Evolutionary conservation across 2,888 invertebrate genomes (phyloP).

Genomic region (Seira sanloemensis): DNA sequence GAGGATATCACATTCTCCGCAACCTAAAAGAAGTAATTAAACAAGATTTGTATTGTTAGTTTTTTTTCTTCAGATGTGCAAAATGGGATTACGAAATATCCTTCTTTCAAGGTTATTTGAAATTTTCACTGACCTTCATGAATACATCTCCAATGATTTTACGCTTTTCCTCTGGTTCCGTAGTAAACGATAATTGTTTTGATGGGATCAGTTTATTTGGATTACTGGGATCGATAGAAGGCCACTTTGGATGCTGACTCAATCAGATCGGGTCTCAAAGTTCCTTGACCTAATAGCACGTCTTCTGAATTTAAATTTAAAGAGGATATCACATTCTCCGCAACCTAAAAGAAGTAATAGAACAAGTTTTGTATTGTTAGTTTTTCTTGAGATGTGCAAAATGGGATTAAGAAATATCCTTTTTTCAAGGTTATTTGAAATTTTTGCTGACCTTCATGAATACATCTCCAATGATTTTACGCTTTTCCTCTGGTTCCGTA

Average conservation of each 20-base stretch:
- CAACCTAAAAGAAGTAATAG: constrained; percentile 78
- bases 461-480: constrained; percentile 98
- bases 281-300: constrained; percentile 95
- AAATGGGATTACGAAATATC: too few relatives aligned
- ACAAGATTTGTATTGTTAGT: too few relatives aligned
- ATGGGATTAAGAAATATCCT: too few relatives aligned
- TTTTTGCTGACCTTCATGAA: constrained; percentile 88
- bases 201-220: constrained; percentile 82
- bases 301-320: constrained; percentile 93
- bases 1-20: constrained; percentile 93
- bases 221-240: constrained; percentile 80
- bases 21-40: constrained; percentile 77
- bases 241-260: constrained; percentile 94
- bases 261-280: constrained; percentile 97
- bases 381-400: background rate
- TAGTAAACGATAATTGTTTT: constrained; percentile 88
- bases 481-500: constrained; percentile 96
- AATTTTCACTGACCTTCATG: constrained; percentile 80
- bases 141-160: constrained; percentile 99
- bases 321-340: constrained; percentile 91
- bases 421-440: too few relatives aligned
- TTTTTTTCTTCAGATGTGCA: too few relatives aligned
- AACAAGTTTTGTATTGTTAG: background rate
- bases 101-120: background rate
- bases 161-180: constrained; percentile 97